phyloP scores from a whole-genome alignment of 2,797 vertebrate genomes.

The Rhynchotus rufescens region DNA sequence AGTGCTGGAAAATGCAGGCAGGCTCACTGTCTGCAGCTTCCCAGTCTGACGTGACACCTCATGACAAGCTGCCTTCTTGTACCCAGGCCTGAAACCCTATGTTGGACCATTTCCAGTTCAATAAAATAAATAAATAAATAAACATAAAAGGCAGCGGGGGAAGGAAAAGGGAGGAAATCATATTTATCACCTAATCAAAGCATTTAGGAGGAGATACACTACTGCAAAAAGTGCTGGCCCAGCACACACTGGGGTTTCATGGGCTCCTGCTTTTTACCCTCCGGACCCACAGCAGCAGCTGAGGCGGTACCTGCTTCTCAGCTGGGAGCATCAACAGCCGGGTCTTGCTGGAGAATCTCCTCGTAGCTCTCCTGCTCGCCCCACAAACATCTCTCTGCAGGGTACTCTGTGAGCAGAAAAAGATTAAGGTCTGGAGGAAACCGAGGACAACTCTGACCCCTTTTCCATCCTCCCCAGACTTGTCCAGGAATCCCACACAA shows the following conservation, averaged over 20 bases:
- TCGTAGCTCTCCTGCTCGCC: neutral
- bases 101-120: neutral
- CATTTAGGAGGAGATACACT: neutral
- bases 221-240: neutral
- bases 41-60: neutral
- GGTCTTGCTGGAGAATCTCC: neutral
- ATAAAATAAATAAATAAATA: neutral
- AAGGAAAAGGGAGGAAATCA: neutral
- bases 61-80: neutral
- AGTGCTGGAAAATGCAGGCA: neutral
- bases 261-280: neutral
- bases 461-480: neutral
- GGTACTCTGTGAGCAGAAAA: neutral
- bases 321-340: neutral
- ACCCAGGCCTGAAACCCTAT: neutral
- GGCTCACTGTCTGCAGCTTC: neutral
- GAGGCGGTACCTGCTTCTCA: neutral
- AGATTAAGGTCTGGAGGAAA: neutral
- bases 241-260: neutral
- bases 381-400: accelerated
- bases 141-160: no score
- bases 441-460: neutral
- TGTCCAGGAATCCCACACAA: neutral
- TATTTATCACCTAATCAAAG: neutral
- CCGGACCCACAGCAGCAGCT: accelerated